A percentile compares a stretch with the other conserved stretches of the same genome.
Evolutionary conservation across 2,888 invertebrate genomes (phyloP).

Genomic region (Tuberolachnus salignus): DNA sequence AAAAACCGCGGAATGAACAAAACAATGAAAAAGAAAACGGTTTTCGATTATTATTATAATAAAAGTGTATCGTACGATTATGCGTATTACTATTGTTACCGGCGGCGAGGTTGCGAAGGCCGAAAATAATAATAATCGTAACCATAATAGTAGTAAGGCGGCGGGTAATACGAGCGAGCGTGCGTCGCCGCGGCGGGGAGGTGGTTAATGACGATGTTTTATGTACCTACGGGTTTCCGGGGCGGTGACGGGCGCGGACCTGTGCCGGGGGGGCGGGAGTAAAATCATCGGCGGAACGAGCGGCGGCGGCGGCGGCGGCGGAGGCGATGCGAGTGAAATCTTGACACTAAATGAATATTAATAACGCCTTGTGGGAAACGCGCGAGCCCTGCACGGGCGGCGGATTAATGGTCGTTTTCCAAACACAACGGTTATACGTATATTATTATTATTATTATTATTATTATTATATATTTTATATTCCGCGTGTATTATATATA

Average conservation of each 20-base stretch:
- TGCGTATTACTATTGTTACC: neutral
- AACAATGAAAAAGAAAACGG: neutral
- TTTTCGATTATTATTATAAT: too few species aligned
- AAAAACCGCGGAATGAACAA: neutral
- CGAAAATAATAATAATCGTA: conserved; percentile 8
- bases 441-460: conserved; percentile 1
- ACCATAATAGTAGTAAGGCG: neutral
- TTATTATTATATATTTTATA: neutral
- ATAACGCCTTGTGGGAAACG: conserved; percentile 55
- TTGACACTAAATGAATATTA: conserved; percentile 57
- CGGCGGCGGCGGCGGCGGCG: neutral
- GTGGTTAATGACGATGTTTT: conserved; percentile 47
- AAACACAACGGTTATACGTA: conserved; percentile 38
- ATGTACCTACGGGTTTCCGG: neutral
- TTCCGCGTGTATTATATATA: neutral
- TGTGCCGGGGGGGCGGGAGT: neutral
- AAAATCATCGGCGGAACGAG: conserved; percentile 18
- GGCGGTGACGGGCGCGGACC: neutral
- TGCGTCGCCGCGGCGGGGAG: neutral
- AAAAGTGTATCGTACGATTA: conserved; percentile 2
- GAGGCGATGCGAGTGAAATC: conserved; percentile 52
- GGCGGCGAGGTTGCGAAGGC: too few species aligned
- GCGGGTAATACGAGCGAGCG: neutral
- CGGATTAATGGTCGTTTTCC: conserved; percentile 56
- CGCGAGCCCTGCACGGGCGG: conserved; percentile 25